Base-by-base conservation (phyloP, 2,888 invertebrate genomes). In the Lysandra coridon region DNA sequence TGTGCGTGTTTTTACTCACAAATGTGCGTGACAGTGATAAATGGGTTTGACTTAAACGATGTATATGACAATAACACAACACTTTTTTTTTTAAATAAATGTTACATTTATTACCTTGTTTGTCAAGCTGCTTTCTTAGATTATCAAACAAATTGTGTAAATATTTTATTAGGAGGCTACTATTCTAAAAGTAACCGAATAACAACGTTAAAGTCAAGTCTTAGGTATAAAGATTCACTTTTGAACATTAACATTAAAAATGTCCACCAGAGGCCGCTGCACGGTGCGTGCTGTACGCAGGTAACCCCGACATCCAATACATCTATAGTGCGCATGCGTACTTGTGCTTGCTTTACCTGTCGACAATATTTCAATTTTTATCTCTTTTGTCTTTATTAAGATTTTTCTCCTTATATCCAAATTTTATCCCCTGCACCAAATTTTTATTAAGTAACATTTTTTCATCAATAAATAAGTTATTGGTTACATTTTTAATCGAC, bases 271-370 rank as follows among this genome's bases (percentile, higher is more conserved):
- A 86, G 85, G 82, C 83, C 90, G 90, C 88, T 95, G 86, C 95
- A 95, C 92, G 95, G 92, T 90, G 90, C 95, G 87, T 95, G 95
- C 95, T 95, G 95, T 88, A 90, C 91, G 84, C 95, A 96, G 96
- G 96, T 96, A 96, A 75, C 49, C 12, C n/a, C 4, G 3, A 44
- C 33, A 53, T 44, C 33, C 17, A 44, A 6, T 44, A 64, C 23
- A 40, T 44, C 74, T 95, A 88, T 85, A 80, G 81, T 80, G 17
- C 76, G n/a, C 76, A 40, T 57, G n/a, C 57, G 30, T 49, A n/a
- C 79, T 75, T 80, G 64, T 80, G 64, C 73, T 62, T 80, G 57
- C 44, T 78, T 40, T 69, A 69, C 33, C 14, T 69, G 14, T 69
- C 33, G 69, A 30, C 33, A 37, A 69, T 33, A 69, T 37, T 69